Conservation (phyloP, 2,888 invertebrate species). For the Diabrotica balteata region DNA sequence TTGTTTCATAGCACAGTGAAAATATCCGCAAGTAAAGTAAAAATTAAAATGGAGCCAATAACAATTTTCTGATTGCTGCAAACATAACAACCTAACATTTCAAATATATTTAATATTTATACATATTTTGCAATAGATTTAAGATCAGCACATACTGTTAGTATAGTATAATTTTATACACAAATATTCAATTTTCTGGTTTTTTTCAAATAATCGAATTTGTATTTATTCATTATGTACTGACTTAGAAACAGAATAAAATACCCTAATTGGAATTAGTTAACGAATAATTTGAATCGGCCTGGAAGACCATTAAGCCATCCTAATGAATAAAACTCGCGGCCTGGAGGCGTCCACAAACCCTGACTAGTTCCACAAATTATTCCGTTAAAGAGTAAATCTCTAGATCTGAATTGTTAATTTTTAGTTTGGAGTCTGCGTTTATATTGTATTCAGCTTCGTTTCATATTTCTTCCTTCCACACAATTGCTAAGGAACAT, state of each 20-base stretch:
- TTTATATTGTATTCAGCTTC: conserved; percentile 23
- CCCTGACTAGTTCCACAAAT: conserved; percentile 28
- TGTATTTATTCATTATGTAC: not conserved
- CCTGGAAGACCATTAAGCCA: conserved; percentile 8
- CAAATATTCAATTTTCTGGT: too few species aligned
- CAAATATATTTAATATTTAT: too few species aligned
- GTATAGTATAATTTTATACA: too few species aligned
- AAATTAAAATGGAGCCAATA: too few species aligned
- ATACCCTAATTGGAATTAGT: conserved; percentile 3
- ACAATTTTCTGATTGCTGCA: too few species aligned
- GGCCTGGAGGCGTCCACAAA: conserved; percentile 8
- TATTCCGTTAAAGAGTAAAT: conserved; percentile 28
- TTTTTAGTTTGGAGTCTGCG: conserved; percentile 28
- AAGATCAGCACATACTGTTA: too few species aligned
- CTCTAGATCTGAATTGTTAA: conserved; percentile 35
- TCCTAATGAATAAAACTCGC: conserved; percentile 27
- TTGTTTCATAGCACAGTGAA: too few species aligned
- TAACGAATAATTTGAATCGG: conserved; percentile 9
- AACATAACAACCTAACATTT: too few species aligned
- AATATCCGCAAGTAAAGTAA: too few species aligned
- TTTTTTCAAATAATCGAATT: not conserved
- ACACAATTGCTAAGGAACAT: conserved; percentile 18
- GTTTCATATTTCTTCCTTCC: conserved; percentile 27
- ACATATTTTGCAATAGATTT: too few species aligned
- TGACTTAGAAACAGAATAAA: not conserved